phyloP scores from a whole-genome alignment of 1,140 invertebrate species.

The Rhyacophila brunnea region DNA sequence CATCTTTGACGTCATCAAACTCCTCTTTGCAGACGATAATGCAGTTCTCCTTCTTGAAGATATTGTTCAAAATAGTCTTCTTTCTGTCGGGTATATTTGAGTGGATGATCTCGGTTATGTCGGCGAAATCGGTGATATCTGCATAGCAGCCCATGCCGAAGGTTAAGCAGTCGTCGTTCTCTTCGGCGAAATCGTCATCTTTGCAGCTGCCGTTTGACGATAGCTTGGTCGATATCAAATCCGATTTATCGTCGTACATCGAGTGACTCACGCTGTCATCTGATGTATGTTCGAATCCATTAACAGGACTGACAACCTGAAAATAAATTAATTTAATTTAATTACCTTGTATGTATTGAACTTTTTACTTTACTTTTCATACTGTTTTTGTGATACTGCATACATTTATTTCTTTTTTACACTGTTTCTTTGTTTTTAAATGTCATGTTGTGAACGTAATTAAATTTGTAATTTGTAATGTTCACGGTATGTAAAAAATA shows the following conservation, averaged over 20 bases:
- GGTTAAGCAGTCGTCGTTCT: constrained; percentile 13
- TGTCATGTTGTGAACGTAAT: no score
- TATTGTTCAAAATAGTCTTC: constrained; percentile 28
- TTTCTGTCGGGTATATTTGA: constrained; percentile 18
- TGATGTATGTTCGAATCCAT: constrained; percentile 10
- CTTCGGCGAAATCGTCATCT: constrained; percentile 16
- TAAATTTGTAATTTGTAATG: no score
- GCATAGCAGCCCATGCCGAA: constrained; percentile 17
- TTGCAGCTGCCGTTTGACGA: constrained; percentile 14
- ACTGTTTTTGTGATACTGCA: no score
- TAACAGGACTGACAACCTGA: constrained; percentile 23
- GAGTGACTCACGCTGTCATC: background rate
- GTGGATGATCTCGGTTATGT: constrained; percentile 29
- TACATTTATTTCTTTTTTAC: no score
- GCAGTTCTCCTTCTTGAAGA: constrained; percentile 24
- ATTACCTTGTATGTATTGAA: no score
- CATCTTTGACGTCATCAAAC: background rate
- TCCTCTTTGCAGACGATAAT: background rate
- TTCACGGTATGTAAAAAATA: no score
- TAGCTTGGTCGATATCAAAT: background rate
- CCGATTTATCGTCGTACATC: background rate
- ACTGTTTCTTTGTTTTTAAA: no score
- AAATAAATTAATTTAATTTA: no score
- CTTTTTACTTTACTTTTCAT: no score
- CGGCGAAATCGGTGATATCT: constrained; percentile 19